A percentile compares a stretch with the other conserved stretches of the same genome.
These are phyloP conservation scores for Hypena proboscidalis DNA, from an alignment of 2,888 invertebrate genomes.

Conservation along the genomic window DNA sequence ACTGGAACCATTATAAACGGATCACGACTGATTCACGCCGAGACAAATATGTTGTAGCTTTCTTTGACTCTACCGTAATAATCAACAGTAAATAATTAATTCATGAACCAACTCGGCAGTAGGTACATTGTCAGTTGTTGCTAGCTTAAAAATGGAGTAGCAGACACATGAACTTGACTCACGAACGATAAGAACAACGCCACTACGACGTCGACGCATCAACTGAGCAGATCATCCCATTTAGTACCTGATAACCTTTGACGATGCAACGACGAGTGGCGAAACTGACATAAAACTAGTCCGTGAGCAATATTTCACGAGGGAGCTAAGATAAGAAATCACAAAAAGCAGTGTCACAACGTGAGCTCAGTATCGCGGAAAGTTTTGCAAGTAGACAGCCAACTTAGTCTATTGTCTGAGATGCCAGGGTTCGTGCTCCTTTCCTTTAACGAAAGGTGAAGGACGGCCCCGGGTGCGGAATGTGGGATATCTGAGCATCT, in stretches of 20 bases:
- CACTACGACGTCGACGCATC: constrained; percentile 19
- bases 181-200: constrained; percentile 8
- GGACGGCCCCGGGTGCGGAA: constrained; percentile 60
- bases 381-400: constrained; percentile 71
- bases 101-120: constrained; percentile 10
- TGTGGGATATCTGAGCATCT: constrained; percentile 60
- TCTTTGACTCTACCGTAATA: constrained; percentile 30
- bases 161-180: constrained; percentile 14
- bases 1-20: constrained; percentile 55
- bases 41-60: constrained; percentile 50
- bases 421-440: constrained; percentile 64
- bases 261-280: constrained; percentile 56
- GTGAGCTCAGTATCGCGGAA: constrained; percentile 61
- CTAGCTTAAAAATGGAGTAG: constrained; percentile 17
- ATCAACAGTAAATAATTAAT: constrained; percentile 20
- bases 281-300: constrained; percentile 68
- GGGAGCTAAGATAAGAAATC: constrained; percentile 72
- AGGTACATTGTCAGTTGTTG: constrained; percentile 5
- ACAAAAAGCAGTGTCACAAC: constrained; percentile 75
- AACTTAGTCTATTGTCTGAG: constrained; percentile 66
- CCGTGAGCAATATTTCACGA: constrained; percentile 71
- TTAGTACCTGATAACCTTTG: constrained; percentile 69
- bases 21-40: constrained; percentile 47
- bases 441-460: constrained; percentile 76
- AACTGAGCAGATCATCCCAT: constrained; percentile 48